phyloP scores from a whole-genome alignment of 2,888 invertebrate genomes.

The Hirtodrosophila alboralis region DNA sequence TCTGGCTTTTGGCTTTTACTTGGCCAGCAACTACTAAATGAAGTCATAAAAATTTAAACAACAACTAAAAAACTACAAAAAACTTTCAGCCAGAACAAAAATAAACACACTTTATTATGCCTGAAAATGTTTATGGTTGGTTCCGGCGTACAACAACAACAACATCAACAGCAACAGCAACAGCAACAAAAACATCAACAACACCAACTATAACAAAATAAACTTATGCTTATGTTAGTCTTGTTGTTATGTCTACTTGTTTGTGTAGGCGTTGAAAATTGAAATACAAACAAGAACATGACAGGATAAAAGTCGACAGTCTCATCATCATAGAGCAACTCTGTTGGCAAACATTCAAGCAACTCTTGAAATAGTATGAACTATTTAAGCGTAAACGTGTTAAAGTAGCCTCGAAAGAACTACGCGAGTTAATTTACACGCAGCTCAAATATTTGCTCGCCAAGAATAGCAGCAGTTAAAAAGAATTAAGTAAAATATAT shows the following conservation, averaged over 20 bases:
- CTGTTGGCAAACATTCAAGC: constrained; percentile 23
- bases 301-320: constrained; percentile 30
- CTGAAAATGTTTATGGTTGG: constrained; percentile 69
- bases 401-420: constrained; percentile 60
- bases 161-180: constrained; percentile 37
- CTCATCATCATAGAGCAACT: constrained; percentile 17
- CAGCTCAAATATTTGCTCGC: constrained; percentile 72
- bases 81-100: constrained; percentile 61
- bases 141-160: constrained; percentile 22
- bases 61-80: constrained; percentile 49
- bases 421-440: constrained; percentile 76
- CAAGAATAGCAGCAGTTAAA: constrained; percentile 50
- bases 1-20: constrained; percentile 16
- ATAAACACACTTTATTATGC: constrained; percentile 72
- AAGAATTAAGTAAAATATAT: constrained; percentile 48
- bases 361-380: constrained; percentile 64
- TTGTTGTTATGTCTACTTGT: constrained; percentile 43
- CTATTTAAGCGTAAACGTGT: constrained; percentile 75
- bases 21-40: constrained; percentile 50
- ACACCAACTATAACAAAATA: constrained; percentile 40
- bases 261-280: constrained; percentile 73
- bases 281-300: constrained; percentile 68
- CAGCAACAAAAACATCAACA: constrained; percentile 39
- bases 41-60: constrained; percentile 72
- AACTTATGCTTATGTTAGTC: constrained; percentile 55